Evolutionary conservation across 2,113 vertebrate genomes (phyloP), one percentile per base, ranked within the genome.

Genomic region (Poeciliopsis retropinna): DNA sequence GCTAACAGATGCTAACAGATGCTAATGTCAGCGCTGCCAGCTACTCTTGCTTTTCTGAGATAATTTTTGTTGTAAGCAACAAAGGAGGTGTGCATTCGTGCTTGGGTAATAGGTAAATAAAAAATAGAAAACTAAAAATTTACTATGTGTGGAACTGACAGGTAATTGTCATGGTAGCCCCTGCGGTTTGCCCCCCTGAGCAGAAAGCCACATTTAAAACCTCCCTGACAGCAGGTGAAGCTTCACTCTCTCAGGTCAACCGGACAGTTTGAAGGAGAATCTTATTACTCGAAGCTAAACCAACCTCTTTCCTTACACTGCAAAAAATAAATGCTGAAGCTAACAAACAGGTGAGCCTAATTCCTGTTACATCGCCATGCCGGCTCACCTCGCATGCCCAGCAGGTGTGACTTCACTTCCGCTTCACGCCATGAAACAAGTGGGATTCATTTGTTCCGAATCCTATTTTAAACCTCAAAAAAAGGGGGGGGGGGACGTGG

Each of bases 221-320:
- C 32, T 34, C 32, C 32, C 32, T 34, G 32, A 34, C 32, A 34
- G 34, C 10, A 37, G 34, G 34, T 37, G 34, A 37, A 37, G 65
- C 70, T 39, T 68, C 68, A 44, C 67, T 72, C 63, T 51, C 75
- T 72, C 27, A 17, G 41, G 61, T 47, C 32, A 71, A 41, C 71
- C 8, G 67, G 39, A 6, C 60, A 2, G 57, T 57, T 7, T 5
- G 51, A 57, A 41, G n/a, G 57, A 67, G 3, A 72, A 51, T 44
- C 34, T 64, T 47, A 41, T 31, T 81, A 31, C 76, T 19, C 29
- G 64, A 72, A 13, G 25, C 12, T 65, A 13, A 25, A 75, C 83
- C 75, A 75, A 44, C 60, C 63, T 72, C 32, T 67, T 66, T 44
- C 3, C 60, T 22, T 44, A 74, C 73, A 78, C n/a, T 54, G 51